A percentile compares a stretch with the other conserved stretches of the same genome.
Conservation (phyloP, 2,888 invertebrate species). For the Psylliodes chrysocephalus region DNA sequence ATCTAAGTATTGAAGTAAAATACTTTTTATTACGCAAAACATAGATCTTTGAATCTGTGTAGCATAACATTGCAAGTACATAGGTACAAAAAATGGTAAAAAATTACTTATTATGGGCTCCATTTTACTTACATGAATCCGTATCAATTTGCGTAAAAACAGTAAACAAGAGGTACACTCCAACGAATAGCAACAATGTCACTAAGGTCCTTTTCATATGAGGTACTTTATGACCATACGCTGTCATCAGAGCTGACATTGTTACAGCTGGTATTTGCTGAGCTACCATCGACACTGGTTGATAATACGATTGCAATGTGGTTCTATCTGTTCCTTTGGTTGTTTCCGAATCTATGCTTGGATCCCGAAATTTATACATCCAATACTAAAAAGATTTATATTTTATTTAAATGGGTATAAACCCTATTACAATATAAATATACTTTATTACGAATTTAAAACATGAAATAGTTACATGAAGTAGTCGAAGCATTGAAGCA, state of each 20-base stretch:
- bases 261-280: neutral
- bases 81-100: too few species aligned
- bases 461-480: too few species aligned
- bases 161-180: neutral
- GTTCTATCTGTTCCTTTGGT: constrained; percentile 11
- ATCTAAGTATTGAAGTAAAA: too few species aligned
- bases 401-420: too few species aligned
- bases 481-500: too few species aligned
- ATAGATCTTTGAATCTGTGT: too few species aligned
- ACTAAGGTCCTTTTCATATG: neutral
- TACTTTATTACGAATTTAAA: neutral
- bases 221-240: constrained; percentile 5
- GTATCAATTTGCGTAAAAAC: constrained; percentile 10
- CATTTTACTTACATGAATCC: constrained; percentile 17
- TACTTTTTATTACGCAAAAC: too few species aligned
- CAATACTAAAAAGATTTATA: constrained; percentile 19
- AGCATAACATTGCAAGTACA: too few species aligned
- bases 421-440: too few species aligned
- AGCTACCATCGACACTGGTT: neutral
- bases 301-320: constrained; percentile 12
- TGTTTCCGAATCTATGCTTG: neutral
- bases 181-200: neutral
- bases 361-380: constrained; percentile 21
- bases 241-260: neutral
- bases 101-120: too few species aligned